phyloP scores from a whole-genome alignment of 2,797 vertebrate species.

The Miichthys miiuy region DNA sequence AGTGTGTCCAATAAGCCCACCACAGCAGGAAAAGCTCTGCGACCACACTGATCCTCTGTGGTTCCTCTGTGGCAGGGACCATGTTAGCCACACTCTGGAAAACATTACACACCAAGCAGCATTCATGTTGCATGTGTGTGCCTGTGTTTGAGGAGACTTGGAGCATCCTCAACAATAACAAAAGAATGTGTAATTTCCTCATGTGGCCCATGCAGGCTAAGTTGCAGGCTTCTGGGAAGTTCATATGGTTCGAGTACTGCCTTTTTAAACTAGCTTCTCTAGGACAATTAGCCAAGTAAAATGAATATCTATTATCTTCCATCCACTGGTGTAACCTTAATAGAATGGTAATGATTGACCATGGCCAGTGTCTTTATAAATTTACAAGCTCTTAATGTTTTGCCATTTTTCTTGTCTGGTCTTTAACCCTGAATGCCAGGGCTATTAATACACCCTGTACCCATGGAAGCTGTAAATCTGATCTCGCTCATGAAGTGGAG shows the following conservation, averaged over 20 bases:
- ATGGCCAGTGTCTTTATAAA: slow-evolving; percentile 50
- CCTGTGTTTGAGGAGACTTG: slow-evolving; percentile 65
- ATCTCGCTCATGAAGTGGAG: slow-evolving; percentile 64
- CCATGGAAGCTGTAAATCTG: slow-evolving; percentile 51
- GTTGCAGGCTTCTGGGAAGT: slow-evolving; percentile 39
- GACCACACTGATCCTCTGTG: slow-evolving; percentile 80
- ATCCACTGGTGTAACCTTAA: slow-evolving; percentile 23
- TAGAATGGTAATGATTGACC: slow-evolving; percentile 34
- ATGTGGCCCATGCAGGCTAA: slow-evolving; percentile 45
- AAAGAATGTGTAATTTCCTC: slow-evolving; percentile 78
- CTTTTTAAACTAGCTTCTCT: slow-evolving; percentile 28
- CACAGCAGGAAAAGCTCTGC: slow-evolving; percentile 75
- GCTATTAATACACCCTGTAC: slow-evolving; percentile 76
- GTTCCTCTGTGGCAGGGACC: slow-evolving; percentile 67
- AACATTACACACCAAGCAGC: slow-evolving; percentile 76
- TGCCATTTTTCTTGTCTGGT: slow-evolving; percentile 48
- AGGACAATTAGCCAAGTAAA: slow-evolving; percentile 8
- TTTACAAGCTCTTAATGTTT: slow-evolving; percentile 61
- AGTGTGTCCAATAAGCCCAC: slow-evolving; percentile 70
- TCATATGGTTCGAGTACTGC: slow-evolving; percentile 22
- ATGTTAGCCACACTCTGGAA: slow-evolving; percentile 80
- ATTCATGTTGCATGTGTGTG: slow-evolving; percentile 65
- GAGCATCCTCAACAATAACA: slow-evolving; percentile 76
- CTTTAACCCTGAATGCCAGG: slow-evolving; percentile 52
- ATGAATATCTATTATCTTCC: slow-evolving; percentile 9